A percentile compares a stretch with the other conserved stretches of the same genome.
phyloP scores from a whole-genome alignment of 2,797 vertebrate genomes.

The Mionectes olivaceus region DNA sequence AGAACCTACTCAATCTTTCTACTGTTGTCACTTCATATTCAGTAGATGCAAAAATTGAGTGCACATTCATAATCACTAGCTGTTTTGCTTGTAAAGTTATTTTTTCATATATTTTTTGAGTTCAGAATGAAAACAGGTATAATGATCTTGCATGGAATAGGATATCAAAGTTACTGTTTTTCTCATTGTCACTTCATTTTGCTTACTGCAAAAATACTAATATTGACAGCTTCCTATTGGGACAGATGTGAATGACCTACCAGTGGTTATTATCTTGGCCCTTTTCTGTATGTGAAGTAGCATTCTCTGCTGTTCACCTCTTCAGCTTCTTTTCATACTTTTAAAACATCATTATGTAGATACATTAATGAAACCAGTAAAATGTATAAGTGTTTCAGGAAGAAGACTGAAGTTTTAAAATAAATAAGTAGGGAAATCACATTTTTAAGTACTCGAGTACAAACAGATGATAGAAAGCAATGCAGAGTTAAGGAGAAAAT shows the following conservation, averaged over 20 bases:
- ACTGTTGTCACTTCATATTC: not conserved
- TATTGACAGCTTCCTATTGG: not conserved
- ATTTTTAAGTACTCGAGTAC: not conserved
- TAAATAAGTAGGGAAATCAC: not conserved
- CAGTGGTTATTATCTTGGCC: not conserved
- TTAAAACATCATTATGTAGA: not conserved
- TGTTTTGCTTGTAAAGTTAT: not conserved
- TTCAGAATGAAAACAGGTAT: not conserved
- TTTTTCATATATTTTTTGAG: not conserved
- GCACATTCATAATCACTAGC: not conserved
- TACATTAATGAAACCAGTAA: not conserved
- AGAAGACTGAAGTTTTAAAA: slow-evolving; percentile 6
- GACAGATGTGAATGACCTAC: not conserved
- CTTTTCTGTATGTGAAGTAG: not conserved
- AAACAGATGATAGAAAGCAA: not conserved
- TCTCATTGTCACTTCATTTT: not conserved
- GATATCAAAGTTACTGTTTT: not conserved
- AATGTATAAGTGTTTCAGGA: not conserved
- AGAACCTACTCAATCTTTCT: not conserved
- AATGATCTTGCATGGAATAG: not conserved
- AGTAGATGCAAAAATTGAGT: not conserved
- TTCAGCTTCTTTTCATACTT: not conserved
- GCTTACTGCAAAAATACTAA: not conserved
- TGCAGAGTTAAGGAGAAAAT: not conserved
- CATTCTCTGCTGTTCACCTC: not conserved